phyloP scores from a whole-genome alignment of 2,888 invertebrate genomes.

The Blastobasis adustella region DNA sequence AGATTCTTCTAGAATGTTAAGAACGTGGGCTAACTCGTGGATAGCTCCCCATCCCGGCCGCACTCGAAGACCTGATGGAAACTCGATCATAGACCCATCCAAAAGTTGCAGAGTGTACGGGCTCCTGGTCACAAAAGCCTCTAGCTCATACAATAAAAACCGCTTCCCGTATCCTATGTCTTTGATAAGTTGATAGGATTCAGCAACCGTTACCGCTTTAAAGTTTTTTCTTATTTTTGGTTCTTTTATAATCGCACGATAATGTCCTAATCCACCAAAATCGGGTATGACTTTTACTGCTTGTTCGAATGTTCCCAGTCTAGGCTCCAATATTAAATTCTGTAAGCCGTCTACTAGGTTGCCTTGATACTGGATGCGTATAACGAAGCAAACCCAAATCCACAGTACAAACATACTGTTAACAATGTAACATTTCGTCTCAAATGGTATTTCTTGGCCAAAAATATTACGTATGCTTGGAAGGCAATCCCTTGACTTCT shows the following conservation, averaged over 20 bases:
- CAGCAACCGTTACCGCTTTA: constrained; percentile 15
- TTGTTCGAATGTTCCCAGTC: constrained; percentile 26
- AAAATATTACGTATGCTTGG: constrained; percentile 31
- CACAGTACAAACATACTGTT: constrained; percentile 38
- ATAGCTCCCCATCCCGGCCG: constrained; percentile 45
- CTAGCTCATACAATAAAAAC: constrained; percentile 30
- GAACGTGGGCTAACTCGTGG: constrained; percentile 23
- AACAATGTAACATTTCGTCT: constrained; percentile 27
- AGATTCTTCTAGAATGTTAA: constrained; percentile 24
- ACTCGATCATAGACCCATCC: constrained; percentile 20
- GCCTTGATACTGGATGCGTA: constrained; percentile 46
- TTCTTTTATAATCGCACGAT: constrained; percentile 25
- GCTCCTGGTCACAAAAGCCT: constrained; percentile 14
- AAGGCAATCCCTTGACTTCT: constrained; percentile 19
- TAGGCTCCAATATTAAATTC: constrained; percentile 31
- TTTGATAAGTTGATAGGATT: constrained; percentile 19
- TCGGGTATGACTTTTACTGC: constrained; percentile 29
- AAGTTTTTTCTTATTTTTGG: constrained; percentile 24
- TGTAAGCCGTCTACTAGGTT: constrained; percentile 37
- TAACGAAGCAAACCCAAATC: constrained; percentile 47
- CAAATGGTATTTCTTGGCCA: constrained; percentile 34
- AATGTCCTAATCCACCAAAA: constrained; percentile 29
- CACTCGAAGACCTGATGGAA: constrained; percentile 30
- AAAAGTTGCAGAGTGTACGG: constrained; percentile 29
- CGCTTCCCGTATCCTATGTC: constrained; percentile 31